phyloP scores from a whole-genome alignment of 2,888 invertebrate genomes.

The Lepetodrilus schrolli region DNA sequence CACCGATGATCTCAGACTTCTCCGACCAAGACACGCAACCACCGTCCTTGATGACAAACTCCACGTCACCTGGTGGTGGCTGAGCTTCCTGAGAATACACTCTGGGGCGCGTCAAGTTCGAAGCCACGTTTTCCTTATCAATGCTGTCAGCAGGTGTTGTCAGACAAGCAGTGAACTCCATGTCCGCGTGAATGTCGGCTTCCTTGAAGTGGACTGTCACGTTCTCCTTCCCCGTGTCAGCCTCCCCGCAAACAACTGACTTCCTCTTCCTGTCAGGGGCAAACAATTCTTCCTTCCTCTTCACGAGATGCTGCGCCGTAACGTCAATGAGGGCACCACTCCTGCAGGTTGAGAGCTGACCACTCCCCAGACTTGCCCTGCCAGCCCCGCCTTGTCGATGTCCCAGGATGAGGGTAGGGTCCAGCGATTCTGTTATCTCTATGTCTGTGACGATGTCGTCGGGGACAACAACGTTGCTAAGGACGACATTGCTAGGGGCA shows the following conservation, averaged over 20 bases:
- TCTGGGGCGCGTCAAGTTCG: too few species aligned
- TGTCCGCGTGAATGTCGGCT: conserved; percentile 19
- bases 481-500: neutral
- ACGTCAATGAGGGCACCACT: neutral
- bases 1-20: neutral
- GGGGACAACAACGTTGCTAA: neutral
- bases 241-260: neutral
- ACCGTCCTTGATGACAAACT: too few species aligned
- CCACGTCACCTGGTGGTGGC: too few species aligned
- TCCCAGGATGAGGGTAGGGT: neutral
- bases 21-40: too few species aligned
- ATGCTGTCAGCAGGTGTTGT: neutral
- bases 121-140: neutral
- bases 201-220: conserved; percentile 24
- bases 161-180: conserved; percentile 22
- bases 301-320: neutral
- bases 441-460: neutral
- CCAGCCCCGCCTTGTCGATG: neutral
- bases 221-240: conserved; percentile 10
- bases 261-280: neutral
- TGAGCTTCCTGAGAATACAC: too few species aligned
- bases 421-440: neutral
- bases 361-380: neutral
- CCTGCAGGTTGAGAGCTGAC: neutral
- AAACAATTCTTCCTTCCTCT: neutral